Base-by-base conservation (phyloP, 2,113 vertebrate species). In the Hippocampus abdominalis region DNA sequence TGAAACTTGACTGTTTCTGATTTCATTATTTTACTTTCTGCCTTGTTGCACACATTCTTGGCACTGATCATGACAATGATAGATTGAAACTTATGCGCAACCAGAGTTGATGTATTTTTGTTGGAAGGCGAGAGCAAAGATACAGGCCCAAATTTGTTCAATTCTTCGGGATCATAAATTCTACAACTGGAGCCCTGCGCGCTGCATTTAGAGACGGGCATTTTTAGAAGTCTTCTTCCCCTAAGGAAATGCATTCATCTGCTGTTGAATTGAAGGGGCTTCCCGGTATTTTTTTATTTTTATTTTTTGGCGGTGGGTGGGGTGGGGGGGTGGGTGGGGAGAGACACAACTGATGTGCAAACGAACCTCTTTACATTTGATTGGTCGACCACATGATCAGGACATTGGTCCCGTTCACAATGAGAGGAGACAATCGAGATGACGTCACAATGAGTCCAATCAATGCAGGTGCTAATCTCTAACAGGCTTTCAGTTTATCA, bases 31-130 rank as follows among this genome's bases (percentile, higher is more conserved):
- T 29, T 60, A 60, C 15, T 60, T 16, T 60, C 16, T 29, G 27
- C 57, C 7, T 60, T 29, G 15, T 29, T 60, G 57, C 57, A 60
- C 57, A 36, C 27, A 60, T 60, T 60, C 57, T 60, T 60, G 57
- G 57, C 27, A 32, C 8, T 20, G 8, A 20, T 3, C 13, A 8
- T 8, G 27, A 16, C 18, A 8, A 15, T 60, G 57, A 60, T 60
- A 3, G 57, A 75, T 69, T 71, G 29, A 25, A 46, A 16, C n/a
- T 46, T 13, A 46, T 64, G 4, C 9, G 21, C 57, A 44, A 64
- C 32, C 18, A 39, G 32, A 39, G 36, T 62, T 32, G 27, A 18
- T 8, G 9, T 60, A 32, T 62, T 39, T 40, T 21, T 62, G 36
- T 32, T 62, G 23, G 42, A 46, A 46, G 1, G 54, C n/a, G 3